phyloP scores from a whole-genome alignment of 2,888 invertebrate genomes.

The Eristalinus aeneus region DNA sequence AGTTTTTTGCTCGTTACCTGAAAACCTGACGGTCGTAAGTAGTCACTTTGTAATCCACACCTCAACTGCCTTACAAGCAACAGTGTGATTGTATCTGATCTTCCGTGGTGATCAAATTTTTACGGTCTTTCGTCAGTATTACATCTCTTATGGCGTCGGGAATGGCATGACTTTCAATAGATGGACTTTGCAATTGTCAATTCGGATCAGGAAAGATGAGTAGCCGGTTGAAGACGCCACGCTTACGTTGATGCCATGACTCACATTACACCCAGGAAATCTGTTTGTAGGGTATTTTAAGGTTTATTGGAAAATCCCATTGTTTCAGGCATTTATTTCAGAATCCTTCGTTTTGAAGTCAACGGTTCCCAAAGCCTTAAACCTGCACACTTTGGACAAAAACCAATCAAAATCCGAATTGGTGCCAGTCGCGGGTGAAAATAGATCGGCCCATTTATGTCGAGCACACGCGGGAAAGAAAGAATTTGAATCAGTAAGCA shows the following conservation, averaged over 20 bases:
- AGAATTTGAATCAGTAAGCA: neutral
- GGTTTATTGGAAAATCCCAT: too few species aligned
- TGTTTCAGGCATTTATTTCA: too few species aligned
- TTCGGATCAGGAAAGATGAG: neutral
- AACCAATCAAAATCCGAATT: too few species aligned
- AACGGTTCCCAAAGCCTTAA: too few species aligned
- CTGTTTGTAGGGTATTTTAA: too few species aligned
- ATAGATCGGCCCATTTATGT: neutral
- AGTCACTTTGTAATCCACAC: neutral
- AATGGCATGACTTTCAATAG: neutral
- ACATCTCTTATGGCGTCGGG: neutral
- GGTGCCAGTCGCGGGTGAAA: too few species aligned
- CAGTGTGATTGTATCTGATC: neutral
- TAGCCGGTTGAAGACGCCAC: too few species aligned
- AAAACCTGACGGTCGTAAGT: neutral
- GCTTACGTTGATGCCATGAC: too few species aligned
- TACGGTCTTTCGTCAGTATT: neutral
- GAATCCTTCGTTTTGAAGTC: too few species aligned
- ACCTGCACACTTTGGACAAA: too few species aligned
- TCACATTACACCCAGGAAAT: too few species aligned
- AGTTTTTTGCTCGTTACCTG: neutral
- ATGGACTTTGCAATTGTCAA: neutral
- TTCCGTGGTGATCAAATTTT: neutral
- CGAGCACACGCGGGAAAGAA: neutral
- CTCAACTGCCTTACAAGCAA: neutral